A percentile compares a stretch with the other conserved stretches of the same genome.
Conservation (phyloP, 2,888 invertebrate species). For the Coenonympha glycerion region DNA sequence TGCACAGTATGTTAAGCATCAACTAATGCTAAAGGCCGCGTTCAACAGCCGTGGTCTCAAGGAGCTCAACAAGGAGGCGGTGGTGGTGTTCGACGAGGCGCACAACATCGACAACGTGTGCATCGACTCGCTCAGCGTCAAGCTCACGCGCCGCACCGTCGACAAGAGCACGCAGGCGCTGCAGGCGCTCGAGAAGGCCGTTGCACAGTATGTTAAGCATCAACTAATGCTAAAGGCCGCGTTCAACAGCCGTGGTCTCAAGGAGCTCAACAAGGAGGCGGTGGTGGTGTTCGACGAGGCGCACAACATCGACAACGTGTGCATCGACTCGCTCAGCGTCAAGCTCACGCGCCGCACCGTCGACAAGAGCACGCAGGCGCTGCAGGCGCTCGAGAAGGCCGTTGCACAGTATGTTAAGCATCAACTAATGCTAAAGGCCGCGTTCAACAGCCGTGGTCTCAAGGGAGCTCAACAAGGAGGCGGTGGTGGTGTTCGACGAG, state of each 20-base stretch:
- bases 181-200: conserved; percentile 84
- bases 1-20: conserved; percentile 79
- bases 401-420: too few relatives aligned
- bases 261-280: conserved; percentile 90
- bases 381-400: too few relatives aligned
- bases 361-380: conserved; percentile 87
- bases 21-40: too few relatives aligned
- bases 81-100: conserved; percentile 99
- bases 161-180: conserved; percentile 89
- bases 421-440: too few relatives aligned
- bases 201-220: conserved; percentile 80
- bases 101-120: conserved; percentile 99
- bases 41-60: conserved; percentile 98
- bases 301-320: conserved; percentile 99
- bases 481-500: conserved; percentile 98
- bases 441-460: too few relatives aligned
- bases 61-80: conserved; percentile 90
- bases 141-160: conserved; percentile 75
- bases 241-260: too few relatives aligned
- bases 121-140: conserved; percentile 80
- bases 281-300: conserved; percentile 99
- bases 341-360: conserved; percentile 90
- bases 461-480: conserved; percentile 88
- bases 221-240: too few relatives aligned
- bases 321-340: conserved; percentile 99